Conservation (phyloP, 2,797 vertebrate species). For the Nothura maculosa region DNA sequence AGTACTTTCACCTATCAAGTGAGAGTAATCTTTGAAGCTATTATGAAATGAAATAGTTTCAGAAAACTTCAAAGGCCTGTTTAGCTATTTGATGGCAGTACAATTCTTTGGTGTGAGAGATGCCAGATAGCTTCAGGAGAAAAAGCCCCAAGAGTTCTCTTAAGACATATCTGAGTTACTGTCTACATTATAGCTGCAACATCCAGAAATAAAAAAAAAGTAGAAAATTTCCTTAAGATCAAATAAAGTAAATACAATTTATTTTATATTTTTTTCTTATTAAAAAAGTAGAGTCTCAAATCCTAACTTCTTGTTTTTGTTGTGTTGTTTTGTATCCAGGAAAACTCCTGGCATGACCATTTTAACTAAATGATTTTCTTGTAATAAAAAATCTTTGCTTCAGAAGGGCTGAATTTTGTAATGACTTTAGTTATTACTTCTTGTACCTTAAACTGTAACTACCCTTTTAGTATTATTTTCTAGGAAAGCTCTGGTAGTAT, state of each 20-base stretch:
- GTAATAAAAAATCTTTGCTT: not conserved
- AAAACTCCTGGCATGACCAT: not conserved
- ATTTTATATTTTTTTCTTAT: not conserved
- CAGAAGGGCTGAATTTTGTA: not conserved
- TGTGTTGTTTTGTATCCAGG: not conserved
- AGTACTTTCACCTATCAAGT: not conserved
- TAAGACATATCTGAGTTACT: not conserved
- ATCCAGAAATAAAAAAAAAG: not conserved
- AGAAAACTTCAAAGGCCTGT: not conserved
- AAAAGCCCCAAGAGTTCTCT: not conserved
- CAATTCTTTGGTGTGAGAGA: not conserved
- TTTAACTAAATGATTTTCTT: not conserved
- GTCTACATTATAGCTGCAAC: not conserved
- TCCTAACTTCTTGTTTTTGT: not conserved
- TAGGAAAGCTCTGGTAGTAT: not conserved
- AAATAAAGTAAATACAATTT: not conserved
- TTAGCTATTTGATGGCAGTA: not conserved
- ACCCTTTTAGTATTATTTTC: constrained; percentile 6
- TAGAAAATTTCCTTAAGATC: not conserved
- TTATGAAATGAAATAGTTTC: not conserved
- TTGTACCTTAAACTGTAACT: not conserved
- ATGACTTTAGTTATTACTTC: not conserved
- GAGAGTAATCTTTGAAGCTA: not conserved
- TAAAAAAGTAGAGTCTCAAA: not conserved
- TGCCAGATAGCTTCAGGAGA: not conserved